Conservation (phyloP, 2,113 vertebrate species). For the Falcunculus frontatus region DNA sequence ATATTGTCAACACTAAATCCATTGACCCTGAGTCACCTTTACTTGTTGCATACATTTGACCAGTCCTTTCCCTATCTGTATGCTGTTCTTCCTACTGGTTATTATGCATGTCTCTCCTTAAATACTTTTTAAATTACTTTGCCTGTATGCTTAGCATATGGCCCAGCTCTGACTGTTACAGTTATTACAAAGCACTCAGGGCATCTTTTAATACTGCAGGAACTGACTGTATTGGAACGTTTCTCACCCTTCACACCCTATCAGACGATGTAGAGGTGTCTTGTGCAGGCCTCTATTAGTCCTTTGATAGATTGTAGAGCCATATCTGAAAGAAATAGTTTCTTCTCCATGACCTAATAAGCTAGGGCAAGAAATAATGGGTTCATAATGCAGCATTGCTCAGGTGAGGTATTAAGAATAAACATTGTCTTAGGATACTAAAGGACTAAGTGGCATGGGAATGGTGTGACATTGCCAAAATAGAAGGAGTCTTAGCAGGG, state of each 20-base stretch:
- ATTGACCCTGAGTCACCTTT: background rate
- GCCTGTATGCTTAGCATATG: background rate
- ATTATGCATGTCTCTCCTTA: background rate
- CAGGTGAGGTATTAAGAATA: background rate
- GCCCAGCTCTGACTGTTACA: background rate
- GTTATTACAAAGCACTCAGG: background rate
- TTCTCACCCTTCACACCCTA: background rate
- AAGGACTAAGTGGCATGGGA: background rate
- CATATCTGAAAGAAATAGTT: background rate
- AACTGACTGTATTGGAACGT: background rate
- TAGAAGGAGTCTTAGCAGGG: background rate
- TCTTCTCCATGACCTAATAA: background rate
- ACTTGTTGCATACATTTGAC: background rate
- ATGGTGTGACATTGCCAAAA: background rate
- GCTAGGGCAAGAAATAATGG: background rate
- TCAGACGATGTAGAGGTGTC: background rate
- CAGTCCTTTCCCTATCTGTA: background rate
- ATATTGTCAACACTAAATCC: background rate
- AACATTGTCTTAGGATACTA: background rate
- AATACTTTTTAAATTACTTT: background rate
- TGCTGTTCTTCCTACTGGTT: background rate
- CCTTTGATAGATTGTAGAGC: background rate
- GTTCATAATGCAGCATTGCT: background rate
- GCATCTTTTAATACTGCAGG: background rate
- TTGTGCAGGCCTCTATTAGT: background rate